Evolutionary conservation across 2,797 vertebrate species (phyloP), one percentile per base, ranked within the genome.

Genomic region (Borostomias antarcticus): DNA sequence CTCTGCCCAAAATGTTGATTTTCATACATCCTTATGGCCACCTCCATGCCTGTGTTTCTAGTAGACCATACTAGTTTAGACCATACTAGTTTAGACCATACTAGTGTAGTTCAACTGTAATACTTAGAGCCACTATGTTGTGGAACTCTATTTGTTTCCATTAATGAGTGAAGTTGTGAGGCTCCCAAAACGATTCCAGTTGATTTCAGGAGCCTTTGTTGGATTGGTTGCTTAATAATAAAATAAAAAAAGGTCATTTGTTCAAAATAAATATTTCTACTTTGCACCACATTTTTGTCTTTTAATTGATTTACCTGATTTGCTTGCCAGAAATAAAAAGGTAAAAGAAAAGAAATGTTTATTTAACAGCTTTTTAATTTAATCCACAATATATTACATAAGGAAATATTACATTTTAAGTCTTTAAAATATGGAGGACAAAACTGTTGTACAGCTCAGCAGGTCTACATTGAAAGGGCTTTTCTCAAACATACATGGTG

Each of bases 301-400:
- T 64, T 65, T 57, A n/a, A 3, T 45, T 6, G 45, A 62, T 28
- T 30, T 47, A 7, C 13, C 54, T 43, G 25, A 17, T 63, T 52
- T 26, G 32, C 56, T 25, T 70, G 28, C 3, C 26, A 29, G 40
- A 5, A 45, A 45, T n/a, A 4, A 45, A 17, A 13, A 28, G 11
- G 23, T 26, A n/a, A 40, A n/a, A 25, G 25, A 58, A 17, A 25
- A 59, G 37, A 43, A 43, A 43, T 17, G 6, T n/a, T 7, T 48
- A 66, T 85, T 88, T 86, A 87, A 86, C 84, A 83, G 23, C 71
- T 73, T 74, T 91, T 92, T 89, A 91, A 88, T 91, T 84, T 79
- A 91, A 84, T 89, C 87, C 87, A 92, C 90, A 90, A 88, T 88
- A 90, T 90, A 75, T 89, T 89, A 91, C 89, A 91, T 35, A 37